Conservation (phyloP, 37 sponge, comb jelly and placozoan genomes). For the Theonella swinhoei region DNA sequence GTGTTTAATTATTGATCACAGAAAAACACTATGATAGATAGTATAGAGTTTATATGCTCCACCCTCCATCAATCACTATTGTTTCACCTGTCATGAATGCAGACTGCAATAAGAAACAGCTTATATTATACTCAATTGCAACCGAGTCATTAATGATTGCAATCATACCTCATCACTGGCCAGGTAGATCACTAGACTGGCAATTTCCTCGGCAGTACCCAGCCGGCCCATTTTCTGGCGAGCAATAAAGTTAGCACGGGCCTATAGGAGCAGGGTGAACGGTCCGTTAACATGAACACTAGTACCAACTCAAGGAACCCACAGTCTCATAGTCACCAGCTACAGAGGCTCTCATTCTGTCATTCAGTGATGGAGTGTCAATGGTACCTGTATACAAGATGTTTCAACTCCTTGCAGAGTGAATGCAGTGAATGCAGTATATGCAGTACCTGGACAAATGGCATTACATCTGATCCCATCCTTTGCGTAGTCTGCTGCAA, state of each 20-base stretch:
- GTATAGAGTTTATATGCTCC: conserved; percentile 56
- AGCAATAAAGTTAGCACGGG: conserved; percentile 45
- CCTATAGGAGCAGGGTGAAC: conserved; percentile 22
- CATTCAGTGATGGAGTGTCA: conserved; percentile 75
- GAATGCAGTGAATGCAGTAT: no score
- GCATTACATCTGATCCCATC: conserved; percentile 75
- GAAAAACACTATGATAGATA: neutral
- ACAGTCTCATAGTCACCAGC: conserved; percentile 69
- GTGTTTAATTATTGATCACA: neutral
- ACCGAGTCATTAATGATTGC: neutral
- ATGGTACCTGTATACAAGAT: conserved; percentile 56
- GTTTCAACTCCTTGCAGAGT: neutral
- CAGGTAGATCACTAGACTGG: conserved; percentile 70
- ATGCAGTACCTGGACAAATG: conserved; percentile 89
- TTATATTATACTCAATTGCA: neutral
- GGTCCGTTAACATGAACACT: neutral
- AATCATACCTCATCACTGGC: conserved; percentile 81
- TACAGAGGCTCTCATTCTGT: conserved; percentile 54
- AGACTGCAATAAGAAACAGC: conserved; percentile 37
- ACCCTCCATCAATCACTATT: conserved; percentile 86
- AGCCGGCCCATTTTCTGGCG: conserved; percentile 88
- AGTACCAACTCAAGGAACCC: neutral
- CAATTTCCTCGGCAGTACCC: conserved; percentile 78
- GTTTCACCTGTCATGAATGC: conserved; percentile 77
- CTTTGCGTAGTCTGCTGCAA: conserved; percentile 74